Conservation (phyloP, 30 jellyfish, hydroid and myxozoan species). For the Hydractinia symbiolongicarpus region DNA sequence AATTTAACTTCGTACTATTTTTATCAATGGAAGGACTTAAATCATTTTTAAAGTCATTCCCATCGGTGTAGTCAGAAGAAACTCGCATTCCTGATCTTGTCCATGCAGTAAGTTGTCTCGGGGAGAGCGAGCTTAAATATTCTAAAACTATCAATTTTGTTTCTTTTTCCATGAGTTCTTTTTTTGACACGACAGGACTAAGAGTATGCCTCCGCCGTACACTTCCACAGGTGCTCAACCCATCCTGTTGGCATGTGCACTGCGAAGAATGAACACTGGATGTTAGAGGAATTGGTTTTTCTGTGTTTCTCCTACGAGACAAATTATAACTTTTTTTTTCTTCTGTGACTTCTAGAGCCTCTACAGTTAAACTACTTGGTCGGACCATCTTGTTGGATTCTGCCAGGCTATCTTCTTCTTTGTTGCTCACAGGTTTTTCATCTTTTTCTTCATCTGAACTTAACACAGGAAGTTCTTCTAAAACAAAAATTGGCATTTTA, state of each 20-base stretch:
- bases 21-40: neutral
- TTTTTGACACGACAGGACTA: conserved; percentile 16
- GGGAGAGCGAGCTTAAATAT: conserved; percentile 66
- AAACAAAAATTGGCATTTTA: no score
- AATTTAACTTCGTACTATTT: neutral
- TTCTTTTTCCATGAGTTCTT: conserved; percentile 69
- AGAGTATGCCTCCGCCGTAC: conserved; percentile 17
- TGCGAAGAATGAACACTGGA: neutral
- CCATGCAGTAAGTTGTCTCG: conserved; percentile 62
- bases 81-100: neutral
- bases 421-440: no score
- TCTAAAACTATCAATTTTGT: conserved; percentile 76
- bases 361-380: conserved; percentile 1
- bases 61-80: neutral
- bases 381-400: conserved; percentile 1
- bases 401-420: no score
- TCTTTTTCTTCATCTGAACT: no score
- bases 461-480: no score
- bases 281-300: neutral
- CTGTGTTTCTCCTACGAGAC: neutral
- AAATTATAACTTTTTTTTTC: neutral
- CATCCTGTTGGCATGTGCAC: conserved; percentile 7
- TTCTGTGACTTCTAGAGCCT: neutral
- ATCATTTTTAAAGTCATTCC: neutral
- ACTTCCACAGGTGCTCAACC: conserved; percentile 6